These are phyloP conservation scores for Thymelicus acteon DNA, from an alignment of 2,888 invertebrate genomes.

Conservation along the genomic window DNA sequence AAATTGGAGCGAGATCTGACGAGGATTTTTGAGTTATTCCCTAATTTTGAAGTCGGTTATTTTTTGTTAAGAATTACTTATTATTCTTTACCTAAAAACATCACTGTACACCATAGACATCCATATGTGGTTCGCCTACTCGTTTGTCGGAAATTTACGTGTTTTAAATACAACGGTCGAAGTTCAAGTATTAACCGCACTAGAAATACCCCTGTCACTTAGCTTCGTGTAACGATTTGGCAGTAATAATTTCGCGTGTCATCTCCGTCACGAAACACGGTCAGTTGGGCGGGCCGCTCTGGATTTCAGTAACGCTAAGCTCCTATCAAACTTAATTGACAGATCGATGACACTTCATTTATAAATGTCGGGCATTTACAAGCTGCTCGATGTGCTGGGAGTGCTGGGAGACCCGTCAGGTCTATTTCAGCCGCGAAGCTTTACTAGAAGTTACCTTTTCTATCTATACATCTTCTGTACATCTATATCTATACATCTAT, in stretches of 20 bases:
- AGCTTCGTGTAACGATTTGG: constrained; percentile 8
- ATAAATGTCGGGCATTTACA: constrained; percentile 17
- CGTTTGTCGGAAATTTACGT: no score
- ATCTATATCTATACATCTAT: no score
- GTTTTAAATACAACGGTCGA: no score
- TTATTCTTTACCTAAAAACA: no score
- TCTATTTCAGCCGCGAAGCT: neutral
- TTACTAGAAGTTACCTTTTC: neutral
- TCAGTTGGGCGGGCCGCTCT: constrained; percentile 10
- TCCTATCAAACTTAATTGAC: constrained; percentile 25
- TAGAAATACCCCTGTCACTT: neutral
- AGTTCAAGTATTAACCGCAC: no score
- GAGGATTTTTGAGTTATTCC: no score
- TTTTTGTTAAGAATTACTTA: no score
- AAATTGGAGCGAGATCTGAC: no score
- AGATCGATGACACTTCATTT: constrained; percentile 25
- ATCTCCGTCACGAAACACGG: constrained; percentile 16
- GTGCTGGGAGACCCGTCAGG: neutral
- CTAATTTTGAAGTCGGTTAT: no score
- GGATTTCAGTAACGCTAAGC: constrained; percentile 14
- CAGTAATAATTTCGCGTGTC: constrained; percentile 17
- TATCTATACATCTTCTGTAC: no score
- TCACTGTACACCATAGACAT: no score
- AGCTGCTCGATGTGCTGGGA: neutral
- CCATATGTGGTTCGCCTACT: no score